A percentile compares a stretch with the other conserved stretches of the same genome.
Conservation (phyloP, 2,113 vertebrate genomes). For the Phalacrocorax brasilianus region DNA sequence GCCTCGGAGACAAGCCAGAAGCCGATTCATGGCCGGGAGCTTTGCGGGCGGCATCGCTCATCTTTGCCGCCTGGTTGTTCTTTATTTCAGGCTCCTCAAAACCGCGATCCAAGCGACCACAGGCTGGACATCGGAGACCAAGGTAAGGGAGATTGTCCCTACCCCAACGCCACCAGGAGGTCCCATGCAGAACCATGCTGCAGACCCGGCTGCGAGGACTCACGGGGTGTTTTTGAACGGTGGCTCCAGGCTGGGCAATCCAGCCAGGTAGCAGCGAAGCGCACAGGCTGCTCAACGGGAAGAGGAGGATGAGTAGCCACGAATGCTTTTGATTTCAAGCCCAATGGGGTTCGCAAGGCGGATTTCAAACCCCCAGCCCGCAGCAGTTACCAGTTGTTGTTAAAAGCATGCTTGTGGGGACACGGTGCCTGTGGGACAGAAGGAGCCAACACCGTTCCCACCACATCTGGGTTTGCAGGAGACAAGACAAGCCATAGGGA, state of each 20-base stretch:
- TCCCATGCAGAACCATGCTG: not conserved
- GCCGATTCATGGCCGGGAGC: not conserved
- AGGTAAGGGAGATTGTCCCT: not conserved
- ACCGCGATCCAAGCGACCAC: not conserved
- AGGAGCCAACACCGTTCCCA: not conserved
- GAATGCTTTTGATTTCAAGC: not conserved
- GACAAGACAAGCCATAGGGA: not conserved
- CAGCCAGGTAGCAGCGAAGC: not conserved
- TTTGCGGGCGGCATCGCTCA: not conserved
- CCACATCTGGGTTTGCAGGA: not conserved
- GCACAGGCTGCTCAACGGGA: fast-evolving
- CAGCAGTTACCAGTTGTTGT: fast-evolving
- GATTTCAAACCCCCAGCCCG: not conserved
- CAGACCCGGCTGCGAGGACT: not conserved
- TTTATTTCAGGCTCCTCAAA: not conserved
- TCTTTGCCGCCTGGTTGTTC: not conserved
- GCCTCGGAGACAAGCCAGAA: not conserved
- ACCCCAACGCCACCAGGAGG: fast-evolving
- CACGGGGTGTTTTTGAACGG: fast-evolving
- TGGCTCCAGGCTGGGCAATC: not conserved
- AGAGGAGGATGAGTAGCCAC: not conserved
- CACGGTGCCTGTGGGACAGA: not conserved
- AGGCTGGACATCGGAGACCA: not conserved
- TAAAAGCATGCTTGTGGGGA: not conserved
- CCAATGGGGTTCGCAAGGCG: not conserved